Base-by-base conservation (phyloP, 2,797 vertebrate genomes). In the Emydoidea blandingii region DNA sequence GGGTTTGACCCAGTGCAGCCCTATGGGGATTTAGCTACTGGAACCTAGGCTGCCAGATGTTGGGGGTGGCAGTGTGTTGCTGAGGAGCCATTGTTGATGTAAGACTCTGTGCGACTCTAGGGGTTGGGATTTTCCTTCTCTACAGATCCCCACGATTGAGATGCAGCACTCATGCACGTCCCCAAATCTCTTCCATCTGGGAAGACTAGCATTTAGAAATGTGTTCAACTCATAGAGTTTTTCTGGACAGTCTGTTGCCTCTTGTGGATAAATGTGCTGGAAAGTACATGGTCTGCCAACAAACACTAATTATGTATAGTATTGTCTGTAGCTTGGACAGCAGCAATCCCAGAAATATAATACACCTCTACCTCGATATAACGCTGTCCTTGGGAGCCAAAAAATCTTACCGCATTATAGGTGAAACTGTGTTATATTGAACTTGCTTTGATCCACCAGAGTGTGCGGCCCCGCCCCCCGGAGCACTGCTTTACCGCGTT, bases 261-360 rank as follows among this genome's bases (percentile, higher is more conserved):
- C 44, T 78, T 18, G 74, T 29, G 44, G 25, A 78, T 47, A 78
- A 49, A 49, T 5, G 16, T 78, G 74, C 27, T 15, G 44, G 44
- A 78, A 25, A 44, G 44, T 78, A 78, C 74, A 23, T 41, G 25
- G 74, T 78, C 41, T 78, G 74, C 74, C 41, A 49, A 41, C n/a
- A 12, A 72, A 41, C 19, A 41, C n/a, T 65, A 41, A 47, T 57
- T 88, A 59, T 84, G 56, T 79, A 82, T 83, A 41, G 14, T 56
- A 11, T 0, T 37, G 0, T 12, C 23, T 0, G 0, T 72, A 52
- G 31, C 21, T 74, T 0, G 1, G 47, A 11, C 34, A 54, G 29
- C 62, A 49, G 27, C 74, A 41, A 23, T 72, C 74, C 25, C 74
- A 78, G 44, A 78, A 49, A 12, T 25, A 27, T 49, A 47, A 49